Base-by-base conservation (phyloP, 2,888 invertebrate genomes). In the Cheilosia variabilis region DNA sequence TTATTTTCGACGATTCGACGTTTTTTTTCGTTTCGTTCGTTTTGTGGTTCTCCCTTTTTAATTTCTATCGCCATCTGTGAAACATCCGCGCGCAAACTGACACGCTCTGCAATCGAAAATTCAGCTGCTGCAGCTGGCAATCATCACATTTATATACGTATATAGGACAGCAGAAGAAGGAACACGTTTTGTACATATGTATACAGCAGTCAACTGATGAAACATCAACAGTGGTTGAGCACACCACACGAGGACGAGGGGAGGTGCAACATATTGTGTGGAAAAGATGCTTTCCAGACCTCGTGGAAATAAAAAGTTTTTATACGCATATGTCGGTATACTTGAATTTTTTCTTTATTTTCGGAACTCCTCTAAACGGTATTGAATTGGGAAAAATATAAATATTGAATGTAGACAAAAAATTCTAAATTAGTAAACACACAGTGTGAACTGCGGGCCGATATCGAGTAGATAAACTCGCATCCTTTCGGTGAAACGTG, bases 41-140 rank as follows among this genome's bases (percentile, higher is more conserved):
- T 77, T 47, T 27, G 27, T 27, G 0, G 7, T 27, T 27, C 27
- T 72, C 37, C 47, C 55, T 66, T 24, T 76, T 69, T 52, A 84
- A 62, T 63, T 79, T 82, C 77, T 60, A 77, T 77, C 53, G 84
- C 80, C 86, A 86, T 86, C 81, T 86, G 86, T 72, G 76, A 77
- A 86, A 81, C 77, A 86, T 86, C 81, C 55, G 86, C 58, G 76
- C 66, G 34, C 81, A 76, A 77, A 75, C 81, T 81, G 76, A 81
- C 86, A 81, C 60, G 72, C 72, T 72, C 66, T 72, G 76, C 76
- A 81, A 86, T 86, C 13, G 80, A 81, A 77, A 81, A 77, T 57
- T 86, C 86, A 86, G 86, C 86, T 81, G 86, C 62, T 86, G 86
- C 86, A 81, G 81, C 86, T 86, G 86, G 86, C 66, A 81, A 77